Conservation (phyloP, 1,140 invertebrate species). For the Ips nitidus region DNA sequence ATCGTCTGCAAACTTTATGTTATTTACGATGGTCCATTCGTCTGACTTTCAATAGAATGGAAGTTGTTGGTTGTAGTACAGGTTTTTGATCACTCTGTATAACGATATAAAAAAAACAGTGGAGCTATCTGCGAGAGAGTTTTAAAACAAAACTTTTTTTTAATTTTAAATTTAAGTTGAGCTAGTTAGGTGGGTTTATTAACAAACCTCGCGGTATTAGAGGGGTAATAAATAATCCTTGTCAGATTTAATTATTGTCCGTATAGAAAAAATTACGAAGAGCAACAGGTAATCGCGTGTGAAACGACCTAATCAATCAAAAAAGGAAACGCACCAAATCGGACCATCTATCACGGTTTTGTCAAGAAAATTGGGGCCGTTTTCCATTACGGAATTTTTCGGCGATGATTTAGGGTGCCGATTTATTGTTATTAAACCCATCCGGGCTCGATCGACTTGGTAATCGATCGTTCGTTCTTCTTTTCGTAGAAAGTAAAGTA, state of each 20-base stretch:
- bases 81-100: too few species aligned
- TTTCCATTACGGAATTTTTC: slow-evolving; percentile 17
- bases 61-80: too few species aligned
- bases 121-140: slow-evolving; percentile 3
- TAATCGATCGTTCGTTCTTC: too few species aligned
- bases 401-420: slow-evolving; percentile 24
- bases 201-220: neutral
- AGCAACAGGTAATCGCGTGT: slow-evolving; percentile 28
- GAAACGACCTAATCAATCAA: slow-evolving; percentile 33
- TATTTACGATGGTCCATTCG: too few species aligned
- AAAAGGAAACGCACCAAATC: slow-evolving; percentile 10
- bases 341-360: slow-evolving; percentile 31
- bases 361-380: slow-evolving; percentile 29
- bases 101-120: too few species aligned
- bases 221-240: neutral
- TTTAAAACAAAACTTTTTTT: slow-evolving; percentile 27
- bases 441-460: neutral
- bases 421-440: neutral
- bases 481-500: neutral
- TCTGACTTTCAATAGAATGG: too few species aligned
- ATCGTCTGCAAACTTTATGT: too few species aligned
- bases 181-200: neutral
- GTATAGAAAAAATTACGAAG: neutral
- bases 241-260: slow-evolving; percentile 10
- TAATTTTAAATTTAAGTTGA: neutral